Conservation (phyloP, 2,797 vertebrate species). For the Enteromius mattozi region DNA sequence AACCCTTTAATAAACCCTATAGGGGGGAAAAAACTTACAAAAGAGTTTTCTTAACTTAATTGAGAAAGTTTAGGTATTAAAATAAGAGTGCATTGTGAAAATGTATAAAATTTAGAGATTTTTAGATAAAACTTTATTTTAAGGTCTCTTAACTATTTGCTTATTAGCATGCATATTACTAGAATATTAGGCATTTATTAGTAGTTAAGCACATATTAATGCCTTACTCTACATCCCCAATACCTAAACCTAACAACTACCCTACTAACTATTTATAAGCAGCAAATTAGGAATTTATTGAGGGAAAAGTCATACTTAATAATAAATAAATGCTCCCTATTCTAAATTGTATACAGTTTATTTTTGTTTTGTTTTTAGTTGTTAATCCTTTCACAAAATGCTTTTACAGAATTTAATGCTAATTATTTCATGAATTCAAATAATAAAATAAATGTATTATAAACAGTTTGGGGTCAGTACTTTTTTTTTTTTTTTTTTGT, state of each 20-base stretch:
- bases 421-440: background rate
- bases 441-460: background rate
- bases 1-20: conserved; percentile 1
- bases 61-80: background rate
- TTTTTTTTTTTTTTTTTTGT: too few species aligned
- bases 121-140: background rate
- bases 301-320: too few species aligned
- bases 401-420: background rate
- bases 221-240: too few species aligned
- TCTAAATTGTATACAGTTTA: too few species aligned
- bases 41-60: background rate
- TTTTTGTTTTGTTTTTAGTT: background rate
- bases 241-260: too few species aligned
- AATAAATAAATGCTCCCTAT: too few species aligned
- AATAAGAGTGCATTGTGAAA: background rate
- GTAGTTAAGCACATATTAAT: too few species aligned
- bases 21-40: background rate
- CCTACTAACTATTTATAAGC: too few species aligned
- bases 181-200: too few species aligned
- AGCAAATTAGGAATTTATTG: too few species aligned
- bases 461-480: background rate
- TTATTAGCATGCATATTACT: too few species aligned
- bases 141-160: too few species aligned
- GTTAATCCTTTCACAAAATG: background rate
- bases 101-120: background rate